A percentile compares a stretch with the other conserved stretches of the same genome.
phyloP scores from a whole-genome alignment of 2,888 invertebrate genomes.

The Trachelus stipa region DNA sequence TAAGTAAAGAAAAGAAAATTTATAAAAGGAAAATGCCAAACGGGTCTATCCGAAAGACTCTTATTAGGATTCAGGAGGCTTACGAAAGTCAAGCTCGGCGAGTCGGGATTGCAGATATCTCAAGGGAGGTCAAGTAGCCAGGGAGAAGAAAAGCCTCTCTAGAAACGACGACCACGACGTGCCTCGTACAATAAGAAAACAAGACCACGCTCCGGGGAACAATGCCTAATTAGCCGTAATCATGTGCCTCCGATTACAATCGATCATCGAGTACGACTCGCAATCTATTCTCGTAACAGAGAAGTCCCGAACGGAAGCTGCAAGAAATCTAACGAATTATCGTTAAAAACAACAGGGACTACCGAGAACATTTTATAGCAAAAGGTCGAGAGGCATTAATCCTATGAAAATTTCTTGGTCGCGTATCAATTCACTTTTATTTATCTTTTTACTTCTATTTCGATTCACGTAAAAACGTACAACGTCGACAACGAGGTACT shows the following conservation, averaged over 20 bases:
- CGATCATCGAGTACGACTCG: background rate
- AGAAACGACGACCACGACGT: constrained; percentile 43
- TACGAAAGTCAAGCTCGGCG: background rate
- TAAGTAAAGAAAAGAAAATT: background rate
- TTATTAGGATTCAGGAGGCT: background rate
- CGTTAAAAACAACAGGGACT: too few species aligned
- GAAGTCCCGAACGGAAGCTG: background rate
- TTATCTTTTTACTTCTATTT: background rate
- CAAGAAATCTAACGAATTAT: background rate
- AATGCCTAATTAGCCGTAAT: constrained; percentile 1
- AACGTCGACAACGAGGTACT: constrained; percentile 14
- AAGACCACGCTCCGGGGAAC: background rate
- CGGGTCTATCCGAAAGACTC: background rate
- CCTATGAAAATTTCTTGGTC: background rate
- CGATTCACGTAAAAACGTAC: constrained; percentile 25
- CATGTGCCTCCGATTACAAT: background rate
- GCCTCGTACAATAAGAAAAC: constrained; percentile 8
- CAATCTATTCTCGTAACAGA: background rate
- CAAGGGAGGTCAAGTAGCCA: constrained; percentile 38
- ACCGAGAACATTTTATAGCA: background rate
- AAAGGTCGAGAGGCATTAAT: background rate
- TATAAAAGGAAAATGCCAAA: background rate
- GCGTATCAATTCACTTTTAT: background rate
- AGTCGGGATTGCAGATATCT: background rate
- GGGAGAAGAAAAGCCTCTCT: constrained; percentile 40